phyloP scores from a whole-genome alignment of 2,888 invertebrate genomes.

The Cataglyphis livida region DNA sequence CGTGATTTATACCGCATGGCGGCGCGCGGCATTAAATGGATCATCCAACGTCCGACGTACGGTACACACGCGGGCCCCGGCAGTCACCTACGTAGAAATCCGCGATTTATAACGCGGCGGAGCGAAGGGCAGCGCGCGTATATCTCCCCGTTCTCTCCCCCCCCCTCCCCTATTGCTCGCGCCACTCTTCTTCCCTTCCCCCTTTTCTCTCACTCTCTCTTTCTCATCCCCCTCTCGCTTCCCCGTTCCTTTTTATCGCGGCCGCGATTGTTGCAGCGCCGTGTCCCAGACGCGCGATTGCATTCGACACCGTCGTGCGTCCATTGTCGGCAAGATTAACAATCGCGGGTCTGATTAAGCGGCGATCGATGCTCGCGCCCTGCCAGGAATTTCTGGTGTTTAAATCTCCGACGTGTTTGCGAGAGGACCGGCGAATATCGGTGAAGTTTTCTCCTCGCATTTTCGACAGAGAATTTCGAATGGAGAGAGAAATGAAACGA shows the following conservation, averaged over 20 bases:
- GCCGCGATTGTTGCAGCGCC: conserved; percentile 40
- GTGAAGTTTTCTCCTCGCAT: conserved; percentile 1
- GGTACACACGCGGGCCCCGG: conserved; percentile 70
- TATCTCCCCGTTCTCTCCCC: conserved; percentile 55
- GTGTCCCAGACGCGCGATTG: conserved; percentile 43
- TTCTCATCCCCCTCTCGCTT: conserved; percentile 45
- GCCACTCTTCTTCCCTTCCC: too few relatives aligned
- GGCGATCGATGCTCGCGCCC: conserved; percentile 40
- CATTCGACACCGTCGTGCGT: conserved; percentile 49
- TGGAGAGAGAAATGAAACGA: neutral
- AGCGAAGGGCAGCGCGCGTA: conserved; percentile 68
- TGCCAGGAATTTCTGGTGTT: conserved; percentile 30
- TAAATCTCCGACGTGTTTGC: conserved; percentile 24
- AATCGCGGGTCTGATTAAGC: conserved; percentile 48
- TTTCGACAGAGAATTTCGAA: neutral
- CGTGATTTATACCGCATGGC: conserved; percentile 77
- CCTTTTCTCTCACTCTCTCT: conserved; percentile 30
- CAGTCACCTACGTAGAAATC: conserved; percentile 77
- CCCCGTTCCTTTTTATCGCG: conserved; percentile 43
- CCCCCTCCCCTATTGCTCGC: conserved; percentile 9
- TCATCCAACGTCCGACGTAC: conserved; percentile 75
- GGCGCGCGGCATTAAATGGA: conserved; percentile 77
- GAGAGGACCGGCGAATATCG: neutral
- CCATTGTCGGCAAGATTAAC: conserved; percentile 54
- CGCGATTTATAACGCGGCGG: conserved; percentile 77